Conservation (phyloP, 2,888 invertebrate species). For the Gymnoscelis rufifasciata region DNA sequence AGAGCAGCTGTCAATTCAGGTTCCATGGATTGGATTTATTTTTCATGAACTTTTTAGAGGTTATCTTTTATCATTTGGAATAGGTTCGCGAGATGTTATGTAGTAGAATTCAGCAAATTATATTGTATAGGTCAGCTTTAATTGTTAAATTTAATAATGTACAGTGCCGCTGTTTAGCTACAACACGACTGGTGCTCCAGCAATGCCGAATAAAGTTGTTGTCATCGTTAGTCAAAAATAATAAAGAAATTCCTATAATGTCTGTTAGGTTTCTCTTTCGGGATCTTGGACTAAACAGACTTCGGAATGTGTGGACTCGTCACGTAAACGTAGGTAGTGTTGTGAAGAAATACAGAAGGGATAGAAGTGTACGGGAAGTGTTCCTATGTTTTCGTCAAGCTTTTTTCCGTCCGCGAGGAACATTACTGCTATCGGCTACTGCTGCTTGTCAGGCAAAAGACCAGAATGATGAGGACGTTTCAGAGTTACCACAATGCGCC, state of each 20-base stretch:
- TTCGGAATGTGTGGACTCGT: conserved; percentile 61
- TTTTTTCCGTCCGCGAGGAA: conserved; percentile 52
- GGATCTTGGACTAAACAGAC: conserved; percentile 50
- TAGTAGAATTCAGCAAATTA: conserved; percentile 50
- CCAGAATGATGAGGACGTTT: conserved; percentile 41
- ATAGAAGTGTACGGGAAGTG: conserved; percentile 58
- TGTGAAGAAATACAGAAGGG: conserved; percentile 55
- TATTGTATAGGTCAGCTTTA: conserved; percentile 36
- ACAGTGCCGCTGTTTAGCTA: conserved; percentile 36
- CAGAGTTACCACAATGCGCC: conserved; percentile 36
- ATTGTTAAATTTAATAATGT: conserved; percentile 29
- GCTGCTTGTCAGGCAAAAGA: conserved; percentile 56
- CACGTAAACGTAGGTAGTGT: conserved; percentile 52
- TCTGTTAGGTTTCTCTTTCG: conserved; percentile 51
- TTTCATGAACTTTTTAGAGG: conserved; percentile 38
- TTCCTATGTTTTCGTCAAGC: conserved; percentile 59
- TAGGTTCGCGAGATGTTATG: conserved; percentile 48
- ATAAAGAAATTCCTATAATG: conserved; percentile 39
- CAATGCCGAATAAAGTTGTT: conserved; percentile 41
- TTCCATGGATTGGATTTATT: conserved; percentile 9
- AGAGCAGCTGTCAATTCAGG: conserved; percentile 11
- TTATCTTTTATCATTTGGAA: conserved; percentile 56
- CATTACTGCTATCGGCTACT: conserved; percentile 58
- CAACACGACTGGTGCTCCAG: conserved; percentile 37
- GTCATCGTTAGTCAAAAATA: conserved; percentile 30